Base-by-base conservation (phyloP, 2,888 invertebrate genomes). In the Neoitamus cyanurus region DNA sequence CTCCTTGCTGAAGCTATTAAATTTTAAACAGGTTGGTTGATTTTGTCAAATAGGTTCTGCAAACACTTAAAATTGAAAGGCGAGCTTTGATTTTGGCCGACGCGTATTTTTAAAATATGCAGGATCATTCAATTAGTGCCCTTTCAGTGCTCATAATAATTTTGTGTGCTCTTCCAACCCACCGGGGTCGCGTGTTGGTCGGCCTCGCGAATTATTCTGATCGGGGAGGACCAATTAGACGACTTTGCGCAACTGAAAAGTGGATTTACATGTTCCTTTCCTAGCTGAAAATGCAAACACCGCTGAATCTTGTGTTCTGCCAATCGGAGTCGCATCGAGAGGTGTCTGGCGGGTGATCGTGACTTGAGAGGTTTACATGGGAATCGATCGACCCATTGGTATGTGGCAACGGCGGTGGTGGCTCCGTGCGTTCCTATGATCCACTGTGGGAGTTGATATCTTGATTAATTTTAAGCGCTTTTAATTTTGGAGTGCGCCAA, bases 201-300 rank as follows among this genome's bases (percentile, higher is more conserved):
- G 34, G 9, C 25, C 7, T 6, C 58, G 9, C 9, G 58, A 48
- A 58, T 58, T 58, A 58, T 58, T 58, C 58, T 25, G 9, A 25
- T 25, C 58, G 58, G 58, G 58, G 58, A 58, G 58, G 58, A 58
- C 58, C 58, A 58, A 58, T 58, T 58, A 58, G 25, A 58, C 7
- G 58, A 58, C 3, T 58, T 58, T 58, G 58, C 58, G 58, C 58
- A 58, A 58, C 58, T 58, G 58, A 58, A 58, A 58, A 58, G 58
- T 58, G 58, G 58, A 58, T 58, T 58, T 58, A 58, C 58, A 58
- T 58, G 58, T 58, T 58, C 58, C 58, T 58, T 58, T 58, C 58
- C 20, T 25, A 7, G 58, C 58, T 58, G 25, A 20, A 58, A 58
- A 58, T 15, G 58, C 58, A 25, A 58, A 58, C 58, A 58, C 20